These are phyloP conservation scores for Lepidurus apus DNA, from an alignment of 1,140 invertebrate species.

Conservation along the genomic window DNA sequence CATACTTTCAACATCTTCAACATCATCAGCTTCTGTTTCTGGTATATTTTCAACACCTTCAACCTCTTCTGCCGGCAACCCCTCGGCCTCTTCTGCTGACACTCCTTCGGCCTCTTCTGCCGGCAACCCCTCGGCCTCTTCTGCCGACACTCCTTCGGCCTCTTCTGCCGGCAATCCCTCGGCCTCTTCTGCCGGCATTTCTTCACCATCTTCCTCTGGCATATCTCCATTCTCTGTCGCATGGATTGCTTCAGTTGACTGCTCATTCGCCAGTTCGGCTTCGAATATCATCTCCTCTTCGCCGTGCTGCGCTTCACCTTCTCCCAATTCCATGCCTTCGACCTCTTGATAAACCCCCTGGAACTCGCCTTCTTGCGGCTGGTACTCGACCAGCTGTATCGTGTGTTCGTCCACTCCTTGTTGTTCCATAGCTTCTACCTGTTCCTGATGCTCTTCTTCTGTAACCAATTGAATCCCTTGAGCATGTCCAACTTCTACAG, in stretches of 20 bases:
- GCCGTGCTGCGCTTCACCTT: not conserved
- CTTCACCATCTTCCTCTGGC: not conserved
- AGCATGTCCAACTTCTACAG: slow-evolving; percentile 26
- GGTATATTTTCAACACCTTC: not conserved
- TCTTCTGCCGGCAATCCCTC: not conserved
- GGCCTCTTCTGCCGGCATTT: not conserved
- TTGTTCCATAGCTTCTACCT: slow-evolving; percentile 25
- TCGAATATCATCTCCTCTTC: slow-evolving; percentile 1
- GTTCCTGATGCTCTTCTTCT: slow-evolving; percentile 27
- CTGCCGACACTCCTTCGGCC: not conserved
- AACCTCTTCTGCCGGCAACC: not conserved
- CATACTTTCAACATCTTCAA: not conserved
- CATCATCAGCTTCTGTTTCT: not conserved
- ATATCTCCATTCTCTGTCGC: not conserved
- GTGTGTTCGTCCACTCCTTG: slow-evolving; percentile 8
- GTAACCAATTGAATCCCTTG: slow-evolving; percentile 28
- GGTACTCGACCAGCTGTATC: slow-evolving; percentile 14
- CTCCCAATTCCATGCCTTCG: slow-evolving; percentile 26
- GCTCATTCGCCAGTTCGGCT: not conserved
- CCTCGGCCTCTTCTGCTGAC: not conserved
- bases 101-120: not conserved
- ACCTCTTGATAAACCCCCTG: slow-evolving; percentile 23
- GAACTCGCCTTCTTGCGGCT: slow-evolving; percentile 12
- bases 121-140: not conserved
- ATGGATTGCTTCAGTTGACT: not conserved